Percentiles rank a stretch among this genome's conserved stretches.
phyloP scores from a whole-genome alignment of 2,888 invertebrate species.

The Philereme transversata region DNA sequence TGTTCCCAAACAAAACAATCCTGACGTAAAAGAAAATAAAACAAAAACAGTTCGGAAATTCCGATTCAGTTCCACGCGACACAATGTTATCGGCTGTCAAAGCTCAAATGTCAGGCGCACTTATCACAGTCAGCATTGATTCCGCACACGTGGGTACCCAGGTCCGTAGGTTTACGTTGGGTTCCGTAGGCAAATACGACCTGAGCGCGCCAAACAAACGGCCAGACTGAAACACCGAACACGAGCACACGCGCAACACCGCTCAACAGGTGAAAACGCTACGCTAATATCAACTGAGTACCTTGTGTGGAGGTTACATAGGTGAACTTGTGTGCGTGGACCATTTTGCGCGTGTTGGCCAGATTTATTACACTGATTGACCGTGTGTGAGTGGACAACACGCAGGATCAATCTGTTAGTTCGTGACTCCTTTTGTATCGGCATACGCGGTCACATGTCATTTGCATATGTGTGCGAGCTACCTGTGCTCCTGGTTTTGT shows the following conservation, averaged over 20 bases:
- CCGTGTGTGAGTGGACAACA: conserved; percentile 57
- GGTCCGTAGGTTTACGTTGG: conserved; percentile 37
- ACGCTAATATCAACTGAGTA: conserved; percentile 72
- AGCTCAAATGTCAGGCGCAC: conserved; percentile 60
- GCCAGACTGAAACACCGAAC: conserved; percentile 77
- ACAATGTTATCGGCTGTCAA: conserved; percentile 66
- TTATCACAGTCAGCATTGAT: conserved; percentile 69
- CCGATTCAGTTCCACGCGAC: conserved; percentile 41
- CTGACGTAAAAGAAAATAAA: neutral
- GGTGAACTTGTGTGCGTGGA: conserved; percentile 71
- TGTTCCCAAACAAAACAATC: conserved; percentile 32
- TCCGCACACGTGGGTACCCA: conserved; percentile 63
- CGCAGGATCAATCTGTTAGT: conserved; percentile 40
- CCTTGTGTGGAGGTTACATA: conserved; percentile 76
- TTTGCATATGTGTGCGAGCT: conserved; percentile 66
- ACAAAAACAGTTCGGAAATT: conserved; percentile 5
- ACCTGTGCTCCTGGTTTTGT: conserved; percentile 78
- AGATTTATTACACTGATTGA: conserved; percentile 64
- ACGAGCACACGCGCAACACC: conserved; percentile 61
- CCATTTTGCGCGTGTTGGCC: conserved; percentile 75
- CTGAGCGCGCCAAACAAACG: conserved; percentile 75
- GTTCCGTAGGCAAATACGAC: conserved; percentile 58
- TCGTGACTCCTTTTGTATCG: conserved; percentile 65
- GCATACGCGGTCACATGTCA: conserved; percentile 76
- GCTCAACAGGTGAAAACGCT: conserved; percentile 79